Evolutionary conservation across 2,888 invertebrate species (phyloP), one percentile per base, ranked within the genome.

Genomic region (Eilema caniola): DNA sequence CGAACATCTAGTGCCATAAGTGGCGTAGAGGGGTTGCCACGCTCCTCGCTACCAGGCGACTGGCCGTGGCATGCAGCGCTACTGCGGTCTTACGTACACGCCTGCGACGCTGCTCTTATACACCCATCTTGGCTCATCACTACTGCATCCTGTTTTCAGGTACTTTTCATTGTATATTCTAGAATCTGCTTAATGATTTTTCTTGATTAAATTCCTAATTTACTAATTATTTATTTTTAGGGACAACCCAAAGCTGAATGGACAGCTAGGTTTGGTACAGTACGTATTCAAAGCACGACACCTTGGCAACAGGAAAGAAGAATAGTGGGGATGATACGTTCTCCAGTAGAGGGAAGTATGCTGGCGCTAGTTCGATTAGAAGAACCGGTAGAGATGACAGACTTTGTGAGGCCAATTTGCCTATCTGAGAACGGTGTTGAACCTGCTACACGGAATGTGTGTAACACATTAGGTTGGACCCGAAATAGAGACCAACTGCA

Each of bases 11-110:
- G 95, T 64, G 94, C 92, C 5, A 86, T 89, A 3, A 86, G 87
- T 14, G 96, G 96, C 33, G 94, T 94, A 69, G 93, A 94, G 69
- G 96, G 96, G 1, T 91, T 98, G 73, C 96, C 96, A 56, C 97
- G 98, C 84, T 97, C 97, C 92, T 96, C 98, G 1, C 96, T 96
- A 5, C 97, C 97, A 0, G 98, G 98, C 3, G 98, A 98, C 89
- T 98, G 98, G 98, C 98, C 98, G n/a, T 98, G 98, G 98, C 97
- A 98, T 87, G 98, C 97, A 24, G 97, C 98, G 2, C 94, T 99
- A 3, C 96, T 98, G 85, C 97, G 98, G 83, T 97, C 98, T 85
- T 97, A 98, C 79, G 97, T 97, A 59, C 98, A 98, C 88, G 97
- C 98, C 10, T 99, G 98, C 88, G 98, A 99, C 89, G 98, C 98